Percentiles rank a stretch among this genome's conserved stretches.
These are phyloP conservation scores for Turritopsis dohrnii DNA, from an alignment of 30 jellyfish, hydroid and myxozoan genomes.

Conservation along the genomic window DNA sequence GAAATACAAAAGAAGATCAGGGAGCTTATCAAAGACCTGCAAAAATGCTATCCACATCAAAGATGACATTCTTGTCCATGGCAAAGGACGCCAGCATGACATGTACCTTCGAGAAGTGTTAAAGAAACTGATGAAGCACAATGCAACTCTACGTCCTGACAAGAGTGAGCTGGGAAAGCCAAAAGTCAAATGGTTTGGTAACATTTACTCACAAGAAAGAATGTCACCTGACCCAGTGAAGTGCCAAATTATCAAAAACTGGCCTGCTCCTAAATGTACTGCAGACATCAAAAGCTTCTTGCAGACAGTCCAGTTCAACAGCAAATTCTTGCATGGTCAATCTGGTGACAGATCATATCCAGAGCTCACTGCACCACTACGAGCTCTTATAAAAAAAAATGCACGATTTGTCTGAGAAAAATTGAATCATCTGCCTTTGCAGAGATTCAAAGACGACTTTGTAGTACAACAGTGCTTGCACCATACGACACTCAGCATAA, in stretches of 20 bases:
- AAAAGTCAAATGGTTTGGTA: constrained; percentile 2
- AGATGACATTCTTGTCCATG: neutral
- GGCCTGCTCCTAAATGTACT: neutral
- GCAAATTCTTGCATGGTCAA: neutral
- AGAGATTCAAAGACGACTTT: neutral
- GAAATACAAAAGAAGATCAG: too few species aligned
- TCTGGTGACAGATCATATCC: neutral
- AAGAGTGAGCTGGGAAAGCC: neutral
- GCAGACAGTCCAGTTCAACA: neutral
- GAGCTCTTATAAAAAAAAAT: neutral
- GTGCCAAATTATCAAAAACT: neutral
- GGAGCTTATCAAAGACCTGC: neutral
- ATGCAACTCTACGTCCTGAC: neutral
- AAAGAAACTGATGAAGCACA: neutral
- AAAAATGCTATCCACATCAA: neutral
- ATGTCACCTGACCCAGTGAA: neutral
- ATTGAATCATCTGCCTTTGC: neutral
- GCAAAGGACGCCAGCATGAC: neutral
- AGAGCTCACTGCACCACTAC: neutral
- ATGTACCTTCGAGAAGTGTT: neutral
- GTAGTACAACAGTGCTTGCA: neutral
- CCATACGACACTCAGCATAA: constrained; percentile 2
- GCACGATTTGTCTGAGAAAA: neutral
- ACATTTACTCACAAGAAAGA: neutral
- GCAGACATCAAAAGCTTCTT: neutral